Conservation (phyloP, 2,888 invertebrate genomes). For the Phytoseiulus persimilis region DNA sequence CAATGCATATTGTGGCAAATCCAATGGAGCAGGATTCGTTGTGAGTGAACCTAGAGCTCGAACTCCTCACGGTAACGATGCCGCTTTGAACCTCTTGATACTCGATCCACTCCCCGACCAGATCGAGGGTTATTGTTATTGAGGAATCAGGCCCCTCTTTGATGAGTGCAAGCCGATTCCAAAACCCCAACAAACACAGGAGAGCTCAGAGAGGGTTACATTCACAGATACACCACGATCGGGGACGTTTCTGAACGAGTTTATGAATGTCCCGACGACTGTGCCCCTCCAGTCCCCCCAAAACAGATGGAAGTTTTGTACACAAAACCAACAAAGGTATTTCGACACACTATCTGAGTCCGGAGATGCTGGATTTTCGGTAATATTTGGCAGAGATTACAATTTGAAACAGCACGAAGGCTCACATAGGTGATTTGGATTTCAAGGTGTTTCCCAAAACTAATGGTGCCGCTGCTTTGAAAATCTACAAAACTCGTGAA, state of each 20-base stretch:
- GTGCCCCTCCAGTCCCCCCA: conserved; percentile 15
- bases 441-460: conserved; percentile 16
- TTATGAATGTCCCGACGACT: conserved; percentile 30
- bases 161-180: too few relatives aligned
- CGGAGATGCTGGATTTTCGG: too few relatives aligned
- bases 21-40: conserved; percentile 33
- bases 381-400: too few relatives aligned
- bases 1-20: conserved; percentile 28
- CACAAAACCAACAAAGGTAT: conserved; percentile 31
- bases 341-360: not conserved
- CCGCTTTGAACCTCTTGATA: too few relatives aligned
- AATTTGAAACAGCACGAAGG: not conserved
- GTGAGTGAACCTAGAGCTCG: not conserved
- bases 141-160: too few relatives aligned
- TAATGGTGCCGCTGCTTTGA: conserved; percentile 23
- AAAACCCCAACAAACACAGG: too few relatives aligned
- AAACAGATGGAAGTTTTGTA: conserved; percentile 33
- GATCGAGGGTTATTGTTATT: too few relatives aligned
- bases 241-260: conserved; percentile 32
- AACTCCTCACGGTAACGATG: too few relatives aligned
- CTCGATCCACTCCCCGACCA: too few relatives aligned
- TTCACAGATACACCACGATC: conserved; percentile 14
- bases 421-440: not conserved
- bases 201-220: too few relatives aligned
- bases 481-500: conserved; percentile 32